These are phyloP conservation scores for Caligus rogercresseyi DNA, from an alignment of 1,140 invertebrate species.

Conservation along the genomic window DNA sequence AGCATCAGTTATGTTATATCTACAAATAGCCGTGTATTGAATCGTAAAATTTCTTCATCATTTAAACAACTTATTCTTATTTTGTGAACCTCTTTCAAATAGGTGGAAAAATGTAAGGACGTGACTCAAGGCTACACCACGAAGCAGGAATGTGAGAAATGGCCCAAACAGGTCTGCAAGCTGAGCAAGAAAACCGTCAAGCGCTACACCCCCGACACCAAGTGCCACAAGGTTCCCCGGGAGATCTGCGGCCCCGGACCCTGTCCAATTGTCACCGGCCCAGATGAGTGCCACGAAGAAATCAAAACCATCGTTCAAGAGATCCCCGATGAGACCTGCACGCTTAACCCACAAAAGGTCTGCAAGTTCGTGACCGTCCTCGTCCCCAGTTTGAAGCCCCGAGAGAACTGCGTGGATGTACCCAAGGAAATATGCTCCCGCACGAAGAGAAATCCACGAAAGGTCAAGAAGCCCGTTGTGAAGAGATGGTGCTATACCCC, in stretches of 20 bases:
- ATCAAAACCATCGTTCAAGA: constrained; percentile 16
- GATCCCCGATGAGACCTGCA: constrained; percentile 12
- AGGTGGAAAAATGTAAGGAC: constrained; percentile 15
- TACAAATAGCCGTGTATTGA: background rate
- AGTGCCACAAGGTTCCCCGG: constrained; percentile 8
- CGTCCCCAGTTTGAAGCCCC: constrained; percentile 13
- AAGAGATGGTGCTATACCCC: constrained; percentile 19
- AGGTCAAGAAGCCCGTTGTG: constrained; percentile 14
- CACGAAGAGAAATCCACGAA: constrained; percentile 4
- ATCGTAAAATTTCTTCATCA: background rate
- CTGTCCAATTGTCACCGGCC: constrained; percentile 14
- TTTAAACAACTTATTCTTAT: background rate
- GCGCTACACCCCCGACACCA: constrained; percentile 7
- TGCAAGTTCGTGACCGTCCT: constrained; percentile 17
- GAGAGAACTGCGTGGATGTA: constrained; percentile 17
- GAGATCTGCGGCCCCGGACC: constrained; percentile 15
- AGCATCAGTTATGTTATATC: no score
- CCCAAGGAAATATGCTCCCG: constrained; percentile 16
- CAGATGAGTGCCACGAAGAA: constrained; percentile 12
- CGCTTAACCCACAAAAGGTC: background rate
- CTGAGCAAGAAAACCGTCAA: constrained; percentile 11
- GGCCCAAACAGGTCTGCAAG: constrained; percentile 13
- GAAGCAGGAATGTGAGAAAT: constrained; percentile 4
- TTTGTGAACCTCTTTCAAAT: background rate
- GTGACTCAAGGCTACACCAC: constrained; percentile 15